Evolutionary conservation across 2,797 vertebrate genomes (phyloP).

Genomic region (Melanogrammus aeglefinus): DNA sequence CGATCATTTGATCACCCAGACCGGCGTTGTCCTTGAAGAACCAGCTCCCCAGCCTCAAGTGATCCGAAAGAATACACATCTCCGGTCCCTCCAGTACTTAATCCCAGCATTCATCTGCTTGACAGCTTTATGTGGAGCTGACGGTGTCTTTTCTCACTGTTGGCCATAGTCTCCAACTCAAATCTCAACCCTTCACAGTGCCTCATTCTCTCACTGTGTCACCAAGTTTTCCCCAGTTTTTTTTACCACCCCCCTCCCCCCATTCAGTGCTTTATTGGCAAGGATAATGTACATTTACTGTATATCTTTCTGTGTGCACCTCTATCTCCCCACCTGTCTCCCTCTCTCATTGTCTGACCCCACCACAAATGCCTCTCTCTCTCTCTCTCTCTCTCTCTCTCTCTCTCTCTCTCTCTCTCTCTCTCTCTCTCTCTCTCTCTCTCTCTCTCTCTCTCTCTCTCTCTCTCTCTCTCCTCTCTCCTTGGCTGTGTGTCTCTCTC

Average conservation of each 20-base stretch:
- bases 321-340: too few relatives aligned
- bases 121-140: neutral
- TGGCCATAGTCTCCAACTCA: neutral
- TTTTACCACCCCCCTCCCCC: too few relatives aligned
- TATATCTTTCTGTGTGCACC: too few relatives aligned
- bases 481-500: neutral
- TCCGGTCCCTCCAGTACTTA: neutral
- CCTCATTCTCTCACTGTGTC: neutral
- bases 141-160: neutral
- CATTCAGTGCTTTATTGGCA: too few relatives aligned
- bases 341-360: too few relatives aligned
- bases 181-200: neutral
- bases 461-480: neutral
- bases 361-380: neutral
- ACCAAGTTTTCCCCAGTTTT: too few relatives aligned
- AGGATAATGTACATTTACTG: too few relatives aligned
- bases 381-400: neutral
- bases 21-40: neutral
- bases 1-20: neutral
- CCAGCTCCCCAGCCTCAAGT: neutral
- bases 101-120: slow-evolving; percentile 1
- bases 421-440: neutral
- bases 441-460: neutral
- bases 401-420: neutral
- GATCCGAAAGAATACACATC: neutral